These are phyloP conservation scores for Aporophyla lueneburgensis DNA, from an alignment of 2,888 invertebrate genomes.

Conservation along the genomic window DNA sequence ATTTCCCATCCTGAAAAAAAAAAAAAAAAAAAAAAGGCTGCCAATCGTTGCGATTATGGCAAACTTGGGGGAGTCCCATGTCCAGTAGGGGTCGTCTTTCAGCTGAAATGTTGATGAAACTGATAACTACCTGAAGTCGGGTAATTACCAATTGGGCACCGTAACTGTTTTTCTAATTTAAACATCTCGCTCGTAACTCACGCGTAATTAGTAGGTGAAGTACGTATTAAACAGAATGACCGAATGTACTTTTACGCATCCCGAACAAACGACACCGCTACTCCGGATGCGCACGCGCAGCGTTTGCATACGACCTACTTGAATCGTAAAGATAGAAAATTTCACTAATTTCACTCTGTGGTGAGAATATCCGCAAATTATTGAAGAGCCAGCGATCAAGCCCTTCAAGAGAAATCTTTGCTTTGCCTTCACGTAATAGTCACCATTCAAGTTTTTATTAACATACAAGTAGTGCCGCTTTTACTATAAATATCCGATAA, in stretches of 20 bases:
- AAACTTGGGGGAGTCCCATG: too few species aligned
- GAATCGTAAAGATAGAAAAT: conserved; percentile 58
- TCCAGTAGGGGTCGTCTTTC: too few species aligned
- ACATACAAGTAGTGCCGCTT: conserved; percentile 49
- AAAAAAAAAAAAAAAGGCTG: too few species aligned
- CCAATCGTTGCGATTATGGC: too few species aligned
- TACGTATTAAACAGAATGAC: conserved; percentile 14
- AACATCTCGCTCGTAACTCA: background rate
- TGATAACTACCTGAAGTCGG: too few species aligned
- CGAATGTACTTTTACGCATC: conserved; percentile 36
- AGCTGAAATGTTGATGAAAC: too few species aligned
- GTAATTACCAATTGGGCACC: background rate
- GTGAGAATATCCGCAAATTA: conserved; percentile 61
- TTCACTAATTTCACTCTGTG: conserved; percentile 67
- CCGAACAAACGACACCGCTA: conserved; percentile 45
- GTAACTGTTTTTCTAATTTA: background rate
- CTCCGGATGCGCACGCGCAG: conserved; percentile 66
- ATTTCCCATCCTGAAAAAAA: too few species aligned
- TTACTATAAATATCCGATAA: conserved; percentile 43
- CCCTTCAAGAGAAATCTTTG: conserved; percentile 64
- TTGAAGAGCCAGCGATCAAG: conserved; percentile 28
- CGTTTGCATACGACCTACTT: conserved; percentile 66
- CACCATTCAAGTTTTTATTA: conserved; percentile 57
- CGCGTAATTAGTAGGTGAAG: conserved; percentile 3
- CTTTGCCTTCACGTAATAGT: conserved; percentile 44